Percentiles rank a stretch among this genome's conserved stretches.
Evolutionary conservation across 2,113 vertebrate species (phyloP).

Genomic region (Zosterops hypoxanthus): DNA sequence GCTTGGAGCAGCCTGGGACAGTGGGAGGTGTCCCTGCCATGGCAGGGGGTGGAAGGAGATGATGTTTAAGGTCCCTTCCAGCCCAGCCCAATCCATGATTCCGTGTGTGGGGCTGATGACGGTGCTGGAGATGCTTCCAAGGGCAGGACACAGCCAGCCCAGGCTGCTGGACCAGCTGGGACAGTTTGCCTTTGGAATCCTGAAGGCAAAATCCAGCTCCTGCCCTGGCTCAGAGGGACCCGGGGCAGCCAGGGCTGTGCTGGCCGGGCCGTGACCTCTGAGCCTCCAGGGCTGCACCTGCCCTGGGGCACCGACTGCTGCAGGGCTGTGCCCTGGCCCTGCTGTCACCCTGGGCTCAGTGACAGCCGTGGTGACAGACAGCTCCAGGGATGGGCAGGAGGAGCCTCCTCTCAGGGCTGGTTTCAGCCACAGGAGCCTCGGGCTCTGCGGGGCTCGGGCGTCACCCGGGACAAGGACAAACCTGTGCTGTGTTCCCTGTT

Average conservation of each 20-base stretch:
- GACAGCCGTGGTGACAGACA: fast-evolving
- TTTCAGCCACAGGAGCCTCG: neutral
- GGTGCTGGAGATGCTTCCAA: neutral
- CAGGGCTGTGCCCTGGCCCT: neutral
- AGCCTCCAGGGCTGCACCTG: fast-evolving
- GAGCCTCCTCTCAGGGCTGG: neutral
- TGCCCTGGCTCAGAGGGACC: neutral
- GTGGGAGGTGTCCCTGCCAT: neutral
- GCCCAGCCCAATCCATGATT: fast-evolving
- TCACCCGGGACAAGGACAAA: neutral
- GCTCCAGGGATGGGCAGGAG: neutral
- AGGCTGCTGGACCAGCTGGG: neutral
- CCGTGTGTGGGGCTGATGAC: fast-evolving
- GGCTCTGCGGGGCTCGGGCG: fast-evolving
- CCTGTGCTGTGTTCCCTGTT: neutral
- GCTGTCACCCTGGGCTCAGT: neutral
- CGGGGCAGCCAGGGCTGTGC: neutral
- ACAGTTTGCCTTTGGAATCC: neutral
- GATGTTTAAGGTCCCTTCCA: neutral
- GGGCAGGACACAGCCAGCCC: neutral
- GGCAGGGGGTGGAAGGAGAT: neutral
- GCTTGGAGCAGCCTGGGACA: neutral
- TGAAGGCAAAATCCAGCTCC: neutral
- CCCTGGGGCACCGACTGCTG: neutral
- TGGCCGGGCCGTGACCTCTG: neutral